Evolutionary conservation across 2,113 vertebrate species (phyloP).

Genomic region (Himantopus leucocephalus): DNA sequence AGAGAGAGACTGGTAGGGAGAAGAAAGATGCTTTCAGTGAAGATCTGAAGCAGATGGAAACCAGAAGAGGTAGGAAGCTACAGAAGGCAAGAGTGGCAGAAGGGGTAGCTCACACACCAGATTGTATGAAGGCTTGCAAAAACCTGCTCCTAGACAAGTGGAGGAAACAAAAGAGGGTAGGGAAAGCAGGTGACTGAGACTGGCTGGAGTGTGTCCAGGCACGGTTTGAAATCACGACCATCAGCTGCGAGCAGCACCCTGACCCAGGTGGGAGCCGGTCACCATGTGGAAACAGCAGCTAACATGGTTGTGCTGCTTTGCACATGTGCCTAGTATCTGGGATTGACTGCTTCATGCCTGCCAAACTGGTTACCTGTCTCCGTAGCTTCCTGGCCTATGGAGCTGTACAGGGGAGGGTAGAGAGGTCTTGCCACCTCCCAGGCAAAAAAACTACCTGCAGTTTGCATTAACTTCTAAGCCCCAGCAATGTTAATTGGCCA

Average conservation of each 20-base stretch:
- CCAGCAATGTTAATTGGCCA: neutral
- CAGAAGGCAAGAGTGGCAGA: constrained; percentile 44
- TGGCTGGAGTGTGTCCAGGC: neutral
- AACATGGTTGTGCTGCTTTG: neutral
- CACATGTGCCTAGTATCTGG: neutral
- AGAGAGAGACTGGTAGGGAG: neutral
- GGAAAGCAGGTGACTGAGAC: neutral
- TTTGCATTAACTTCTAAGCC: neutral
- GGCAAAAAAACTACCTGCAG: neutral
- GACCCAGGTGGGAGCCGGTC: neutral
- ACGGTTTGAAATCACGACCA: neutral
- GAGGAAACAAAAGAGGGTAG: neutral
- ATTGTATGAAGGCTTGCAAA: neutral
- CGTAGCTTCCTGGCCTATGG: neutral
- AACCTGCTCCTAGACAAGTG: neutral
- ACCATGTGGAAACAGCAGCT: neutral
- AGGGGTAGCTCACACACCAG: constrained; percentile 37
- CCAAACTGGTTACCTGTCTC: neutral
- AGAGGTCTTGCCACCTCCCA: neutral
- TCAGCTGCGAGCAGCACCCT: neutral
- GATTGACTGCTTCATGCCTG: neutral
- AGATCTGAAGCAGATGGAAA: constrained; percentile 53
- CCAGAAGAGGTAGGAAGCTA: constrained; percentile 19
- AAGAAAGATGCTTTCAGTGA: constrained; percentile 20
- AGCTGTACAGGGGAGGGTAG: neutral